A percentile compares a stretch with the other conserved stretches of the same genome.
Evolutionary conservation across 2,113 vertebrate genomes (phyloP).

Genomic region (Saccopteryx leptura): DNA sequence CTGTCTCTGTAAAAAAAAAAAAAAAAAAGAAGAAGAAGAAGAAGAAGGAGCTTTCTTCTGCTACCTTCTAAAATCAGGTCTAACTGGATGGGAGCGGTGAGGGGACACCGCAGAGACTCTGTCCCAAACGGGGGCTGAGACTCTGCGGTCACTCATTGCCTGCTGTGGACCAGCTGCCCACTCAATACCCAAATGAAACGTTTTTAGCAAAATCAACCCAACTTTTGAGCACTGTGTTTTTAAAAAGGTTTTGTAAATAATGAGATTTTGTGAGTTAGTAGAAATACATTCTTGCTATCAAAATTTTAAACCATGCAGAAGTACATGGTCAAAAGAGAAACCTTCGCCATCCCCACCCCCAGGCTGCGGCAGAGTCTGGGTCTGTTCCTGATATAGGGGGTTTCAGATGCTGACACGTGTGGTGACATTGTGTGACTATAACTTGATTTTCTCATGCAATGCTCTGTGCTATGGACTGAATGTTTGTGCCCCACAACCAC

Average conservation of each 20-base stretch:
- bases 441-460: accelerated
- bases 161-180: not conserved
- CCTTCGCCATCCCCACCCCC: accelerated
- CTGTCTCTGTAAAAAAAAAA: too few species aligned
- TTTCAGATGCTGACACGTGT: accelerated
- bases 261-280: not conserved
- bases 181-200: not conserved
- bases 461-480: not conserved
- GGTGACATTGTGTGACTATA: accelerated
- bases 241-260: not conserved
- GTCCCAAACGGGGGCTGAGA: accelerated
- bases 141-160: not conserved
- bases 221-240: not conserved
- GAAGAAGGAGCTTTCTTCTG: accelerated
- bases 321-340: accelerated
- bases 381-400: accelerated
- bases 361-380: not conserved
- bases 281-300: not conserved
- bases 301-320: accelerated
- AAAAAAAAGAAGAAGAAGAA: too few species aligned
- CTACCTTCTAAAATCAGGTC: not conserved
- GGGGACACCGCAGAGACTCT: too few species aligned
- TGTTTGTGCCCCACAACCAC: not conserved
- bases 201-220: too few species aligned
- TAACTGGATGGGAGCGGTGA: accelerated